Evolutionary conservation across 2,888 invertebrate genomes (phyloP).

Genomic region (Cantharis lateralis): DNA sequence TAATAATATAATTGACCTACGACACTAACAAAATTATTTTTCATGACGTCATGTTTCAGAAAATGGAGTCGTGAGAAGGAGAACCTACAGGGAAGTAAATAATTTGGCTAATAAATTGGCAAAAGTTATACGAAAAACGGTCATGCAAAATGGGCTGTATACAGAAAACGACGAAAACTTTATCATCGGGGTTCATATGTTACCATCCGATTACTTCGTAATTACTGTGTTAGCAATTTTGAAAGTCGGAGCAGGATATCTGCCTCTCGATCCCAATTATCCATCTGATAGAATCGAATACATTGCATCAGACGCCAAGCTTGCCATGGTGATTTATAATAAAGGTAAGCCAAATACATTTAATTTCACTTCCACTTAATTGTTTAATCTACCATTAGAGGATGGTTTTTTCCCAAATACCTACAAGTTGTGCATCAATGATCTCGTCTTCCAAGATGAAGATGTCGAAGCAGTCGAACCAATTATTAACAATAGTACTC

Average conservation of each 20-base stretch:
- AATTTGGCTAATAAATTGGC: conserved; percentile 63
- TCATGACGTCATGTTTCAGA: conserved; percentile 36
- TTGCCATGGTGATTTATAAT: conserved; percentile 71
- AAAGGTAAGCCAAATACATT: conserved; percentile 55
- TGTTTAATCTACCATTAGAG: neutral
- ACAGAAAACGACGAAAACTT: conserved; percentile 70
- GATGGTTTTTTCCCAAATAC: conserved; percentile 39
- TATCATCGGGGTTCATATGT: conserved; percentile 79
- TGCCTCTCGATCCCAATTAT: conserved; percentile 76
- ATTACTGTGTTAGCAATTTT: conserved; percentile 72
- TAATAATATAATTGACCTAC: neutral
- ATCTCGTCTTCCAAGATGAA: conserved; percentile 50
- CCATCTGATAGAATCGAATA: conserved; percentile 76
- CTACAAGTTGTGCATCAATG: conserved; percentile 55
- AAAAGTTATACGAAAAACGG: conserved; percentile 57
- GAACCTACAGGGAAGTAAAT: conserved; percentile 63
- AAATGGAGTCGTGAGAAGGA: conserved; percentile 37
- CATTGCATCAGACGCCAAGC: conserved; percentile 75
- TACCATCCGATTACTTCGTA: conserved; percentile 72
- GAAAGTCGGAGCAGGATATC: conserved; percentile 83
- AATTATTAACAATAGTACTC: conserved; percentile 53
- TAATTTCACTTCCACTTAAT: neutral
- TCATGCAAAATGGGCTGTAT: conserved; percentile 48
- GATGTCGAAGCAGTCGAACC: conserved; percentile 52
- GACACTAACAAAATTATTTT: neutral